Conservation (phyloP, 2,797 vertebrate species). For the Lycodopsis pacificus region DNA sequence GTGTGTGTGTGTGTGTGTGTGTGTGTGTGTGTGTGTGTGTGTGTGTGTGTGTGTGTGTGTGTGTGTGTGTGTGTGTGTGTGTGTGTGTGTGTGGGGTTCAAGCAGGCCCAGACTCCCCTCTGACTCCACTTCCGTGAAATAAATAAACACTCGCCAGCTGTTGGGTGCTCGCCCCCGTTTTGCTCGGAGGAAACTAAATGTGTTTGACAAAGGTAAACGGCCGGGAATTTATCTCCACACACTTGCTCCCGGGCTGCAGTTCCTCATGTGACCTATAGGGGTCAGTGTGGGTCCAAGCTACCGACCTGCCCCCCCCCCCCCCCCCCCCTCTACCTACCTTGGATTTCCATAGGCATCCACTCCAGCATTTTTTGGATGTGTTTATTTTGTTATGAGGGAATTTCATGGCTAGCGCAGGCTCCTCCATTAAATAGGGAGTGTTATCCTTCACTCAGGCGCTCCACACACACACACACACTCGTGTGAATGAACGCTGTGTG, state of each 20-base stretch:
- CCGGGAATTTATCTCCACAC: slow-evolving; percentile 63
- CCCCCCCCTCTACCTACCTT: background rate
- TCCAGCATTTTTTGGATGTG: slow-evolving; percentile 70
- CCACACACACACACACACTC: background rate
- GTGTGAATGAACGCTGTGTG: background rate
- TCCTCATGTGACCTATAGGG: slow-evolving; percentile 59
- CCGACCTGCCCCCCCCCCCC: background rate
- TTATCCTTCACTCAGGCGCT: slow-evolving; percentile 66
- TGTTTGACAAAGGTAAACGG: slow-evolving; percentile 79
- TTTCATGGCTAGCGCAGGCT: slow-evolving; percentile 62
- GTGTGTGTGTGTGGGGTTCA: slow-evolving; percentile 51
- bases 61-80: too few species aligned
- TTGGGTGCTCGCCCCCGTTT: slow-evolving; percentile 54
- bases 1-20: slow-evolving; percentile 6
- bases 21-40: too few species aligned
- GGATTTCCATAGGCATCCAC: slow-evolving; percentile 64
- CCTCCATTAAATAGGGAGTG: slow-evolving; percentile 62
- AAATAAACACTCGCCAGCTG: slow-evolving; percentile 70
- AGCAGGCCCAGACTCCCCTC: slow-evolving; percentile 64
- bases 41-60: slow-evolving; percentile 13
- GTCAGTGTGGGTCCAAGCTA: slow-evolving; percentile 80
- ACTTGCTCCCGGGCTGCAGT: slow-evolving; percentile 47
- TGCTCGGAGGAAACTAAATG: slow-evolving; percentile 69
- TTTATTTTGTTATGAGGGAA: slow-evolving; percentile 79
- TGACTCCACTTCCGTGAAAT: slow-evolving; percentile 55